phyloP scores from a whole-genome alignment of 2,888 invertebrate species.

The Teinopalpus imperialis region DNA sequence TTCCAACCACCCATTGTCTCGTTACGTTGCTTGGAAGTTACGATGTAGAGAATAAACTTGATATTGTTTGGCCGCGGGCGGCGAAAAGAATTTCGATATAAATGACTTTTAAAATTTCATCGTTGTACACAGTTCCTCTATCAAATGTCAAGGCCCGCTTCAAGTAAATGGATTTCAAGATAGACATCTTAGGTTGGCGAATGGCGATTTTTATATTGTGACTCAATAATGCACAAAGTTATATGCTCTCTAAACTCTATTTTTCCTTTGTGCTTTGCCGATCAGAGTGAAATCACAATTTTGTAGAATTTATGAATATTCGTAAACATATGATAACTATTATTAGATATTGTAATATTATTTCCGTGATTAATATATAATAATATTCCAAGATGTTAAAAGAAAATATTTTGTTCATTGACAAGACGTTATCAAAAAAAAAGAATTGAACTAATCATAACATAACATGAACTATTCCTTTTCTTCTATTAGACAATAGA shows the following conservation, averaged over 20 bases:
- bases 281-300: no score
- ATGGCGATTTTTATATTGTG: slow-evolving; percentile 64
- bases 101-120: slow-evolving; percentile 83
- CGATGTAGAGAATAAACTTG: slow-evolving; percentile 80
- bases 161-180: slow-evolving; percentile 74
- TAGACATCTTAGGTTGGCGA: slow-evolving; percentile 75
- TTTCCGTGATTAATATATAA: no score
- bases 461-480: no score
- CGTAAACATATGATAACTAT: no score
- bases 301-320: no score
- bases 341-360: no score
- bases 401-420: no score
- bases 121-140: slow-evolving; percentile 82
- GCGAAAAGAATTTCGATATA: slow-evolving; percentile 79
- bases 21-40: slow-evolving; percentile 52
- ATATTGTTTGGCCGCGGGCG: slow-evolving; percentile 75
- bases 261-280: background rate
- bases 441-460: no score
- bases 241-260: background rate
- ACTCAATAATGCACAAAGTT: slow-evolving; percentile 4
- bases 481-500: no score
- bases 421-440: no score
- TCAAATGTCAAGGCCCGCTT: slow-evolving; percentile 78
- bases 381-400: no score
- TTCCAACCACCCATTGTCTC: slow-evolving; percentile 13